phyloP scores from a whole-genome alignment of 1,140 invertebrate species.

The Phymorhynchus buccinoides region DNA sequence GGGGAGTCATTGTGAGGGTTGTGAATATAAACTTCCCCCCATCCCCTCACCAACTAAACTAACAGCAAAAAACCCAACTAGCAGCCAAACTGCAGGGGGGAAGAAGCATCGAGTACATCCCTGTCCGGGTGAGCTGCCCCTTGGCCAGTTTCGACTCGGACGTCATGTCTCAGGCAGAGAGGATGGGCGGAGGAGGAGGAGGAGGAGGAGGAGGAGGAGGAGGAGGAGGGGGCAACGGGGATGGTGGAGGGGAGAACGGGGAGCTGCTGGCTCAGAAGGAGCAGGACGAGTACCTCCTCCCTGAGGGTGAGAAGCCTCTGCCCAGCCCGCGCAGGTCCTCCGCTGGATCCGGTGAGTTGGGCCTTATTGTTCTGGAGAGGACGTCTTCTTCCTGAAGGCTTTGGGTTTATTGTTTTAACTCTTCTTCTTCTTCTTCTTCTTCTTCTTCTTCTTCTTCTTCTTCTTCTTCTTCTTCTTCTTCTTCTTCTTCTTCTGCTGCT shows the following conservation, averaged over 20 bases:
- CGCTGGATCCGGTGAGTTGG: neutral
- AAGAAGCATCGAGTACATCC: neutral
- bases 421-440: too few relatives aligned
- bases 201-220: neutral
- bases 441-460: too few relatives aligned
- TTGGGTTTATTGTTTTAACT: too few relatives aligned
- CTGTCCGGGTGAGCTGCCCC: neutral
- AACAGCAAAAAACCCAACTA: too few relatives aligned
- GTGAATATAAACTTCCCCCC: too few relatives aligned
- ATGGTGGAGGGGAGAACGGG: neutral
- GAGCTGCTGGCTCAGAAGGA: neutral
- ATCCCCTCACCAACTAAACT: too few relatives aligned
- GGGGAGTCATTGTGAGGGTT: too few relatives aligned
- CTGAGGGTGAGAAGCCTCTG: neutral
- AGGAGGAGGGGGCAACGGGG: neutral
- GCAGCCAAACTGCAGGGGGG: neutral
- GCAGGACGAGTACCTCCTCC: neutral
- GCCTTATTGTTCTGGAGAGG: neutral
- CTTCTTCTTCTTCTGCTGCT: too few relatives aligned
- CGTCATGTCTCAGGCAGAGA: neutral
- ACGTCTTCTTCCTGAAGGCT: neutral
- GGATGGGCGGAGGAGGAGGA: neutral
- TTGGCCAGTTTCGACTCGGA: constrained; percentile 6
- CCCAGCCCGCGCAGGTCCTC: neutral
- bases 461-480: too few relatives aligned